Conservation (phyloP, 2,113 vertebrate species). For the Mirza zaza region DNA sequence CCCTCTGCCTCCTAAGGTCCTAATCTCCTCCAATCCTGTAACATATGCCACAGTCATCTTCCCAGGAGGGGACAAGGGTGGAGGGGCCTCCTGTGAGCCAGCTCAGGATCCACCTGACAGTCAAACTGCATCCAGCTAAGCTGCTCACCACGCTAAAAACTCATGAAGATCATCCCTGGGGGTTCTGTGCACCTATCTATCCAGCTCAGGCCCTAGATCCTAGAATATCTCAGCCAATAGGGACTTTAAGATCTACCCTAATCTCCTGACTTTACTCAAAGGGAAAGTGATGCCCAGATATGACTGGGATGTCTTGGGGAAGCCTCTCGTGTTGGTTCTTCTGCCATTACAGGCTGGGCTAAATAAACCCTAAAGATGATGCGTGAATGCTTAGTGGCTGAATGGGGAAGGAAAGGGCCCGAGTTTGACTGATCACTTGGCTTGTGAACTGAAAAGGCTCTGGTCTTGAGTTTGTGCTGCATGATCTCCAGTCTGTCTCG, state of each 20-base stretch:
- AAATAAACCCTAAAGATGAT: conserved; percentile 67
- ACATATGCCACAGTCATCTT: conserved; percentile 70
- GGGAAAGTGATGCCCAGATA: neutral
- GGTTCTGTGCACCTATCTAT: neutral
- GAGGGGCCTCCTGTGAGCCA: neutral
- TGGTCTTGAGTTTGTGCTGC: neutral
- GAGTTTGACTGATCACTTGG: neutral
- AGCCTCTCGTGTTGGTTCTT: neutral
- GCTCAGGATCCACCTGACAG: neutral
- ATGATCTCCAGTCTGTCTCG: neutral
- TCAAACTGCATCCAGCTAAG: conserved; percentile 22
- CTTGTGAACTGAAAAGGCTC: neutral
- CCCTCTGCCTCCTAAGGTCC: conserved; percentile 54
- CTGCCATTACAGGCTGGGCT: neutral
- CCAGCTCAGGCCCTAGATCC: neutral
- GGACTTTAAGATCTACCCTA: neutral
- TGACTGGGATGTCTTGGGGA: neutral
- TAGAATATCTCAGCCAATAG: neutral
- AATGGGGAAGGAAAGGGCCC: neutral
- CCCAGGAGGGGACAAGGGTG: neutral
- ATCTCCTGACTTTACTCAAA: neutral
- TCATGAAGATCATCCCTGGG: too few species aligned
- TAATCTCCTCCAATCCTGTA: conserved; percentile 31
- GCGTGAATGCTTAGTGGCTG: neutral
- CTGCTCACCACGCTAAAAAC: neutral